Base-by-base conservation (phyloP, 2,797 vertebrate genomes). In the Sphenopsis melanotis region DNA sequence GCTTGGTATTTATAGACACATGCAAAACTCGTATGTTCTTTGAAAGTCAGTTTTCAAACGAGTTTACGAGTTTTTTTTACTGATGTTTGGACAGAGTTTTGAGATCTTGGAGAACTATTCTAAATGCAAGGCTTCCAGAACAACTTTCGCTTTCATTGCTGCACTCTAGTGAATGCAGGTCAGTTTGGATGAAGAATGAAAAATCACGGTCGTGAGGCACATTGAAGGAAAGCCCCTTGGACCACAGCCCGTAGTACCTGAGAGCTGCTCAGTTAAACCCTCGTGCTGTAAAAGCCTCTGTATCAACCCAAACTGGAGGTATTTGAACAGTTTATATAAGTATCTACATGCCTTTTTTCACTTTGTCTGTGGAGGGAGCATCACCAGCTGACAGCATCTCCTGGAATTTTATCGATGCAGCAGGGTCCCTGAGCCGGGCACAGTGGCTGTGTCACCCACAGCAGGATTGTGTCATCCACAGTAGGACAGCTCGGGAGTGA, bases 371-470 rank as follows among this genome's bases (percentile, higher is more conserved):
- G 29, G 4, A 10, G 11, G 2, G 29, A 11, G 56, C 10, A 11
- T 18, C 22, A 3, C 3, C 32, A 17, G 21, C 32, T 18, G 61
- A 7, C 34, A 2, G 26, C 20, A 53, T 6, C 23, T 12, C 21
- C 1, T 1, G 22, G 2, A 3, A 11, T 56, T 69, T 26, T 8
- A 10, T 1, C 1, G n/a, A 0, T 3, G 3, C 1, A 10, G 5
- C 3, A 2, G 37, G 7, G 2, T 18, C 21, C 24, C 46, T 44
- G 47, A 6, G 37, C 42, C 36, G 2, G 22, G 50, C 61, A 1
- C 3, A 1, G 17, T 2, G 4, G 6, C 55, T 4, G 27, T 14
- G 69, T 7, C 72, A 4, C 24, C 50, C 36, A 0, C 49, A 1
- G 15, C n/a, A 5, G 34, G 26, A 49, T 15, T 4, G 27, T 14